These are phyloP conservation scores for Enteromius viviparus DNA, from an alignment of 2,797 vertebrate species.

Conservation along the genomic window DNA sequence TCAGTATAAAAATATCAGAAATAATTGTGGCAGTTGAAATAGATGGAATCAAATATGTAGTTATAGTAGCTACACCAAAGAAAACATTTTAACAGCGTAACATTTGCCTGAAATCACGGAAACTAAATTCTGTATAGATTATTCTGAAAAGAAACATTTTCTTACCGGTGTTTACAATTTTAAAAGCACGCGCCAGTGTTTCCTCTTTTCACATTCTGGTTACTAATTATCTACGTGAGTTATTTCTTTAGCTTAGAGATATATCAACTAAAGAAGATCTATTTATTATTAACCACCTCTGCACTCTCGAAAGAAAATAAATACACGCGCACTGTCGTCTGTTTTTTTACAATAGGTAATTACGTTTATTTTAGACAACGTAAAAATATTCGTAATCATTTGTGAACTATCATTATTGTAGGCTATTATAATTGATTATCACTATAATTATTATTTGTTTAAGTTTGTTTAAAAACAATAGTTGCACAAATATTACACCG, in stretches of 20 bases:
- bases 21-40: background rate
- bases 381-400: background rate
- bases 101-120: background rate
- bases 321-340: constrained; percentile 21
- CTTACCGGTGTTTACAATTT: constrained; percentile 69
- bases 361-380: background rate
- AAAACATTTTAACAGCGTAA: background rate
- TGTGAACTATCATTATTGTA: constrained; percentile 1
- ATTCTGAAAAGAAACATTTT: background rate
- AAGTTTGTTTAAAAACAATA: constrained; percentile 1
- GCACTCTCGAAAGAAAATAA: constrained; percentile 54
- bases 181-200: constrained; percentile 74
- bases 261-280: constrained; percentile 73
- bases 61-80: background rate
- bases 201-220: constrained; percentile 71
- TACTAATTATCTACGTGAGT: constrained; percentile 80
- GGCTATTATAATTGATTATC: background rate
- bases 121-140: background rate
- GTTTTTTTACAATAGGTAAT: background rate
- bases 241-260: constrained; percentile 77
- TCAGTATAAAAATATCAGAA: background rate
- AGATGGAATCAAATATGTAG: background rate
- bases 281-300: constrained; percentile 79
- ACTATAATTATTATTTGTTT: background rate
- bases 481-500: background rate